Evolutionary conservation across 2,113 vertebrate genomes (phyloP).

Genomic region (Oostethus manadensis): DNA sequence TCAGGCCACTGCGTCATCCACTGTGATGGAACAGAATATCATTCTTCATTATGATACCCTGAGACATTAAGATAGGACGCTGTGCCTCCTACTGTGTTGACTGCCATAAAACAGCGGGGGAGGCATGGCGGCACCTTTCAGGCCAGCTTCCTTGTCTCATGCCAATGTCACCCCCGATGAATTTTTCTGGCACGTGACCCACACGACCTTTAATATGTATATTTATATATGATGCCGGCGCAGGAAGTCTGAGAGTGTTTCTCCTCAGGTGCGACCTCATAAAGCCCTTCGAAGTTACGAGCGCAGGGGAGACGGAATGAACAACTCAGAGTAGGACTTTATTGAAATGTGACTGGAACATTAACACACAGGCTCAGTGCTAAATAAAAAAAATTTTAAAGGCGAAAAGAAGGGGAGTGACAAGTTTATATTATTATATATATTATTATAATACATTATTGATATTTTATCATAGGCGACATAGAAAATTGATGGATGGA

Average conservation of each 20-base stretch:
- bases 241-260: conserved; percentile 3
- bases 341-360: too few species aligned
- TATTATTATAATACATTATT: too few species aligned
- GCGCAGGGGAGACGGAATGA: not conserved
- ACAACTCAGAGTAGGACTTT: too few species aligned
- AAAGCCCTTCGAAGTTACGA: not conserved
- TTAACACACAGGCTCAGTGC: too few species aligned
- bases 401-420: too few species aligned
- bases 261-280: not conserved
- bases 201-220: conserved; percentile 21
- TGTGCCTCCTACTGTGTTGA: not conserved
- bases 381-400: too few species aligned
- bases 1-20: too few species aligned
- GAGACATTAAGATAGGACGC: not conserved
- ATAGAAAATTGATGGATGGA: too few species aligned
- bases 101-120: conserved; percentile 3
- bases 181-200: conserved; percentile 10
- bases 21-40: too few species aligned
- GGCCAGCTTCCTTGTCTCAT: conserved; percentile 24
- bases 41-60: not conserved
- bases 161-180: conserved; percentile 19
- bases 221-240: not conserved
- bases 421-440: too few species aligned
- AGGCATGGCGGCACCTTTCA: not conserved
- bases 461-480: too few species aligned